These are phyloP conservation scores for Mythimna lalbum DNA, from an alignment of 2,888 invertebrate genomes.

Conservation along the genomic window DNA sequence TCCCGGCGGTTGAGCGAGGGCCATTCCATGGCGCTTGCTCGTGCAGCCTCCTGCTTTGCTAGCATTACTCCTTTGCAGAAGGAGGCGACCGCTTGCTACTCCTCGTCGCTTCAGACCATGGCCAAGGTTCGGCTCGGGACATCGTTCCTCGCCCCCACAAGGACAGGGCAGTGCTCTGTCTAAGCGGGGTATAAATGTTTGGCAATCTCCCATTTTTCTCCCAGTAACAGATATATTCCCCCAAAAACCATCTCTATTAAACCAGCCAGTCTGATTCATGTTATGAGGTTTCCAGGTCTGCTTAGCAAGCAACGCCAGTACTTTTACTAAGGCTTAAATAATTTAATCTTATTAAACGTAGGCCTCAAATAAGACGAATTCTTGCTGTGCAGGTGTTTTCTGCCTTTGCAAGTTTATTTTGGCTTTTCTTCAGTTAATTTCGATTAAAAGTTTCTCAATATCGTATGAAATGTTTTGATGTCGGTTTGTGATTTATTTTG, in stretches of 20 bases:
- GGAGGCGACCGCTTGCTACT: too few relatives aligned
- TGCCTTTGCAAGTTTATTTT: slow-evolving; percentile 50
- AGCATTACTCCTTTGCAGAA: too few relatives aligned
- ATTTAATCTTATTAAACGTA: slow-evolving; percentile 57
- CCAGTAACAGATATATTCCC: too few relatives aligned
- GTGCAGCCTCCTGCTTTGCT: too few relatives aligned
- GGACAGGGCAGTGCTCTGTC: too few relatives aligned
- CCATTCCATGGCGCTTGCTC: too few relatives aligned
- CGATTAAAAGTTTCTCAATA: slow-evolving; percentile 80
- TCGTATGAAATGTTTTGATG: slow-evolving; percentile 51
- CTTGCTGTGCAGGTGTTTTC: slow-evolving; percentile 68
- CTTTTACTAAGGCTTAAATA: slow-evolving; percentile 49
- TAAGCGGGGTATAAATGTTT: too few relatives aligned
- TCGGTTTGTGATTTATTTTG: slow-evolving; percentile 59
- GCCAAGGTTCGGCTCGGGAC: too few relatives aligned
- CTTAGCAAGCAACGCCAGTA: slow-evolving; percentile 45
- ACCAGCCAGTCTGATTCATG: slow-evolving; percentile 14
- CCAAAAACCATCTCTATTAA: slow-evolving; percentile 34
- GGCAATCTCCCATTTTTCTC: too few relatives aligned
- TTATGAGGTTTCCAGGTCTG: slow-evolving; percentile 42
- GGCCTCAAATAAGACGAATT: slow-evolving; percentile 52
- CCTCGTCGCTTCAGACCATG: too few relatives aligned
- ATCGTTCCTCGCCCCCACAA: too few relatives aligned
- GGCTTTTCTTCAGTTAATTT: slow-evolving; percentile 72
- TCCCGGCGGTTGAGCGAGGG: too few relatives aligned